Base-by-base conservation (phyloP, 2,888 invertebrate genomes). In the Tinea pellionella region DNA sequence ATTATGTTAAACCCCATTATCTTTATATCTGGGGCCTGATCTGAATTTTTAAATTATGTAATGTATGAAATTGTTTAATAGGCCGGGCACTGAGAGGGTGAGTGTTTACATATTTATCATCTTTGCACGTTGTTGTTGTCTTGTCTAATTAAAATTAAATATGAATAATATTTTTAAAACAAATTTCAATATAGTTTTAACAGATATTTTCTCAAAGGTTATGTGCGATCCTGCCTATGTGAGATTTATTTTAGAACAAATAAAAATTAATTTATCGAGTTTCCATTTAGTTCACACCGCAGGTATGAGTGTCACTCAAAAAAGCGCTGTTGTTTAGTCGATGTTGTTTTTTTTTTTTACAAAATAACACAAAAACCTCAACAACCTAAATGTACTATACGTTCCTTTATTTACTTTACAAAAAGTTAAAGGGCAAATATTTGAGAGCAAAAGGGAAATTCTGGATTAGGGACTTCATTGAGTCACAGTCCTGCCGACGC, bases 391-490 rank as follows among this genome's bases (percentile, higher is more conserved):
- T 24, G 9, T 37, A n/a, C 37, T 30, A 9, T 30, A 6, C 15
- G 9, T 18, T 18, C 42, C 13, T 47, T 47, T 47, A 18, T 18
- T 47, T 47, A 18, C 15, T 47, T 47, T 47, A 47, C 37, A 47
- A 47, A 47, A 47, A 42, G 42, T 42, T 4, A 42, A 42, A 47
- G 47, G 13, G 47, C 47, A 47, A 47, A 47, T 47, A 47, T 47
- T 47, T 47, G 47, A 47, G 47, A 47, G 18, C 9, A 47, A 47
- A 37, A 13, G 4, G 18, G 15, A 47, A 47, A 47, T 11, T 47
- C 18, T 16, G 47, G 47, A 47, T 47, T 47, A 47, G 18, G 37
- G 47, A 47, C 47, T 47, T 47, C 47, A 47, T 47, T 47, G 47
- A 15, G 47, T 18, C 47, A 18, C 47, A 47, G n/a, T 37, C 37